phyloP scores from a whole-genome alignment of 2,888 invertebrate genomes.

The Molanna angustata region DNA sequence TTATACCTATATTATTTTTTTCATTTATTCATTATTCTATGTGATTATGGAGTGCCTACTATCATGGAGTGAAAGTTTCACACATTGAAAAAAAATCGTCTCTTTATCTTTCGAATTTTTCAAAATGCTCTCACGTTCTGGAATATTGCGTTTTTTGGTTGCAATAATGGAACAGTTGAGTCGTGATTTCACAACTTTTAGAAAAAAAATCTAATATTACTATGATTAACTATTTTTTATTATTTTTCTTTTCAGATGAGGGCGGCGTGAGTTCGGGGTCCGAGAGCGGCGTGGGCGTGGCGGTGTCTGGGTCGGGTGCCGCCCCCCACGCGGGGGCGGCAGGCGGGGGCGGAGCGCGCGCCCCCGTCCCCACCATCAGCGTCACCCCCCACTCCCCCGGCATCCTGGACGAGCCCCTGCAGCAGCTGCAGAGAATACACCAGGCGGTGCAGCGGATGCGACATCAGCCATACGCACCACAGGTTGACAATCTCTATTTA shows the following conservation, averaged over 20 bases:
- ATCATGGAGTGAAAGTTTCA: too few relatives aligned
- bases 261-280: conserved; percentile 30
- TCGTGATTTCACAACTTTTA: too few relatives aligned
- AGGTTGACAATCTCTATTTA: too few relatives aligned
- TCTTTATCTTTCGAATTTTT: too few relatives aligned
- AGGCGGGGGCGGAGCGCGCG: conserved; percentile 37
- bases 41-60: too few relatives aligned
- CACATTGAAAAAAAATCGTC: too few relatives aligned
- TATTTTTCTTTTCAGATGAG: conserved; percentile 20
- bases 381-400: conserved; percentile 87
- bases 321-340: conserved; percentile 39
- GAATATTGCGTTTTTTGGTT: too few relatives aligned
- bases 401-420: conserved; percentile 69
- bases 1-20: too few relatives aligned
- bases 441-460: conserved; percentile 77
- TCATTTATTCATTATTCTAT: too few relatives aligned
- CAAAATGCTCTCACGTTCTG: too few relatives aligned
- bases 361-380: conserved; percentile 78
- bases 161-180: too few relatives aligned
- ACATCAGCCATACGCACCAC: conserved; percentile 54
- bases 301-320: conserved; percentile 28
- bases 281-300: conserved; percentile 24
- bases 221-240: neutral
- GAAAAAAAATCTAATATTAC: too few relatives aligned
- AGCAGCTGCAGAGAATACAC: conserved; percentile 71